Evolutionary conservation across 2,888 invertebrate species (phyloP), one percentile per base, ranked within the genome.

Genomic region (Melolontha melolontha): DNA sequence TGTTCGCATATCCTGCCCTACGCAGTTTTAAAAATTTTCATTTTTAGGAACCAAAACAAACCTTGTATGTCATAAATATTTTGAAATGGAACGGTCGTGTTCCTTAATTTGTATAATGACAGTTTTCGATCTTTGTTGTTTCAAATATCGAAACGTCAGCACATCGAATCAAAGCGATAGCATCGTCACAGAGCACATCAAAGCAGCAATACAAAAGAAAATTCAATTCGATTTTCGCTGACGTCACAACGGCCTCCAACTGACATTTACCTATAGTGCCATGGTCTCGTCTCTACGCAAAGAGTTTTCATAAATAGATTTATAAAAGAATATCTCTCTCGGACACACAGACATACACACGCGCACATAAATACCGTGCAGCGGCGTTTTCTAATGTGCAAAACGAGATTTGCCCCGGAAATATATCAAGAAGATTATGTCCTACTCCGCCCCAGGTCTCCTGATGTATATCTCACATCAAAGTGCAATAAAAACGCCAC

Each of bases 401-500:
- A 34, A 34, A 34, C 59, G 57, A 68, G 59, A 39, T 64, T 68
- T 68, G 57, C 17, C 49, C 68, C 41, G 63, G 55, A 62, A 71
- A 74, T 74, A 76, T 72, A 75, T 75, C 70, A 75, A 73, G 70
- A 70, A 74, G 75, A 75, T 76, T 75, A 76, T 75, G 71, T 68
- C 73, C 63, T 10, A 10, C 34, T 34, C 34, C 7, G 34, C 34
- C 62, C 70, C 66, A 34, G 40, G 64, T 34, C 34, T 34, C 41
- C 70, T 73, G 72, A 74, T 75, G 72, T 75, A 75, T 76, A 75
- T 74, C 75, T 74, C n/a, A 72, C 76, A 77, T 77, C 76, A 77
- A 76, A 75, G 75, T 70, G 75, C 75, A 77, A 76, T 77, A 77
- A 77, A 77, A 77, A 75, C 74, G 76, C 74, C 76, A 75, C 76